phyloP scores from a whole-genome alignment of 2,888 invertebrate species.

The Portevinia maculata region DNA sequence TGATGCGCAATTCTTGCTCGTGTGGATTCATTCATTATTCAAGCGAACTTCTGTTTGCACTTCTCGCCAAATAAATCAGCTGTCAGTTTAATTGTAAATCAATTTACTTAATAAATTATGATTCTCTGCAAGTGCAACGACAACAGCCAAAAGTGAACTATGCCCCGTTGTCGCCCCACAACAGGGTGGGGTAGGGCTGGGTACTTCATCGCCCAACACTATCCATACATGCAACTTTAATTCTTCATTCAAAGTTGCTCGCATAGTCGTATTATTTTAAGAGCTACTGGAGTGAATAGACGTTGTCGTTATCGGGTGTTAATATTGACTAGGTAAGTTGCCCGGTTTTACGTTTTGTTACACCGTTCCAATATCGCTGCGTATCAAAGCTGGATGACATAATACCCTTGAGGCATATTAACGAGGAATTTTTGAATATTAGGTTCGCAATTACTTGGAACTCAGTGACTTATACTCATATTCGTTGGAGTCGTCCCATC shows the following conservation, averaged over 20 bases:
- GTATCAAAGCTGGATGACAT: slow-evolving; percentile 44
- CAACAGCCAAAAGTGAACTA: slow-evolving; percentile 49
- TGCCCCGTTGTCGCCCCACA: slow-evolving; percentile 20
- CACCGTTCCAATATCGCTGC: slow-evolving; percentile 15
- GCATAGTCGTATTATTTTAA: slow-evolving; percentile 53
- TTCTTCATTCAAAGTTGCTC: slow-evolving; percentile 43
- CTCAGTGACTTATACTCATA: slow-evolving; percentile 3
- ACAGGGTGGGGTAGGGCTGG: slow-evolving; percentile 20
- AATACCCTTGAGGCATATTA: slow-evolving; percentile 49
- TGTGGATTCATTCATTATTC: background rate
- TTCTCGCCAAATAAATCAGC: slow-evolving; percentile 14
- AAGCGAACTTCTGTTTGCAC: background rate
- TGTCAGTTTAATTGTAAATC: slow-evolving; percentile 19
- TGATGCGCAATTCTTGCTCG: background rate
- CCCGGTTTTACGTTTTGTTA: slow-evolving; percentile 19
- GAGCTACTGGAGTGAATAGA: slow-evolving; percentile 64
- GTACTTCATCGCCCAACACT: background rate
- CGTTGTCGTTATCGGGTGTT: slow-evolving; percentile 21
- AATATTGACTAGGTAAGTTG: slow-evolving; percentile 26
- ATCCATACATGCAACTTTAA: slow-evolving; percentile 17
- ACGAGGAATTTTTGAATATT: slow-evolving; percentile 59
- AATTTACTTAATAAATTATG: slow-evolving; percentile 37
- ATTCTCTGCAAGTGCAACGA: slow-evolving; percentile 15
- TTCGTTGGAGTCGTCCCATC: slow-evolving; percentile 10
- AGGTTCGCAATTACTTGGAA: slow-evolving; percentile 51